These are phyloP conservation scores for Lemur catta DNA, from an alignment of 2,797 vertebrate species.

Conservation along the genomic window DNA sequence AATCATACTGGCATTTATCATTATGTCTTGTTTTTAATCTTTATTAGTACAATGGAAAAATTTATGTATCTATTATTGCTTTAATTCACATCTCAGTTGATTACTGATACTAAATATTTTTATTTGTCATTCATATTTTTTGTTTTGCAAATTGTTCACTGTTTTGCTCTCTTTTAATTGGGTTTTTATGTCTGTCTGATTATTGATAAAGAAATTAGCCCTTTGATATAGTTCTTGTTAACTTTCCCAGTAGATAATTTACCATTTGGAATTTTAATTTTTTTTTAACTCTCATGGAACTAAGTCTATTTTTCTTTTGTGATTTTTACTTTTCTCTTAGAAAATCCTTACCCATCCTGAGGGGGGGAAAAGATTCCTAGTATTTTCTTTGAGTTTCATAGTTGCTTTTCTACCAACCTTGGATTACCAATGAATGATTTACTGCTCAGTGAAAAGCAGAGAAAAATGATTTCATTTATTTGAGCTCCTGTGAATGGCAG, in stretches of 20 bases:
- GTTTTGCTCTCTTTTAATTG: neutral
- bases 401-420: conserved; percentile 57
- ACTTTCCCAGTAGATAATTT: conserved; percentile 17
- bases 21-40: neutral
- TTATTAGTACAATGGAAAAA: neutral
- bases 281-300: neutral
- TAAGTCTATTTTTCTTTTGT: conserved; percentile 4
- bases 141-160: neutral
- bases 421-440: conserved; percentile 72
- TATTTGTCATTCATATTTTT: conserved; percentile 2
- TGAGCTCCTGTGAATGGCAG: conserved; percentile 71
- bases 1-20: neutral
- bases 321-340: conserved; percentile 57
- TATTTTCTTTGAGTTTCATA: conserved; percentile 64
- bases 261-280: neutral
- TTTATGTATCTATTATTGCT: neutral
- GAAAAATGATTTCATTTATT: conserved; percentile 78
- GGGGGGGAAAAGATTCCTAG: neutral
- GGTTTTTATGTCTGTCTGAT: neutral
- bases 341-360: conserved; percentile 41
- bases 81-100: conserved; percentile 30
- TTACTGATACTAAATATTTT: conserved; percentile 33
- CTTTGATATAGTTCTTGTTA: neutral
- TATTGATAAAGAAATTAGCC: neutral
- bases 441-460: conserved; percentile 72